These are phyloP conservation scores for Ephialtes manifestator DNA, from an alignment of 2,888 invertebrate species.

Conservation along the genomic window DNA sequence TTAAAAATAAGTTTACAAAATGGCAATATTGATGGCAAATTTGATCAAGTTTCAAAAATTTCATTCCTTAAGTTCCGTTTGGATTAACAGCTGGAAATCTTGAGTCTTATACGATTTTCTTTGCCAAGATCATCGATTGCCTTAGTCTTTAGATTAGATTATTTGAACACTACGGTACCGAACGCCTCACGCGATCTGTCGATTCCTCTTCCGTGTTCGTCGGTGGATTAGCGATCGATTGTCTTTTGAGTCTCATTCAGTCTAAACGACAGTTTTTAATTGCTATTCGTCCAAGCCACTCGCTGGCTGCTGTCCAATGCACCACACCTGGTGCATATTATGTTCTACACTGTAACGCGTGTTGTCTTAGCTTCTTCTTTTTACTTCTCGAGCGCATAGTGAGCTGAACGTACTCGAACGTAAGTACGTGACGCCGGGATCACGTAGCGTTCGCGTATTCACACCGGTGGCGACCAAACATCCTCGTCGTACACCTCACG, in stretches of 20 bases:
- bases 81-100: not conserved
- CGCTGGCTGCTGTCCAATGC: slow-evolving; percentile 28
- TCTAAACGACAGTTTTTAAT: slow-evolving; percentile 5
- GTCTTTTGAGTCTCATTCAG: slow-evolving; percentile 12
- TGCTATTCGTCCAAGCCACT: slow-evolving; percentile 48
- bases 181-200: not conserved
- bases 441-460: slow-evolving; percentile 78
- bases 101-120: not conserved
- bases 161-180: not conserved
- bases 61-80: not conserved
- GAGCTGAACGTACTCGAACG: slow-evolving; percentile 28
- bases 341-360: slow-evolving; percentile 40
- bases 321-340: slow-evolving; percentile 30
- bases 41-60: too few relatives aligned
- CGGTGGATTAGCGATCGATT: slow-evolving; percentile 1
- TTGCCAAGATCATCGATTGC: slow-evolving; percentile 4
- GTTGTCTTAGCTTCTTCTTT: slow-evolving; percentile 43
- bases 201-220: slow-evolving; percentile 21
- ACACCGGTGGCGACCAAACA: slow-evolving; percentile 69
- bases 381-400: slow-evolving; percentile 12
- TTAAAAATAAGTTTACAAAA: too few relatives aligned
- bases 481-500: slow-evolving; percentile 78
- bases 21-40: too few relatives aligned
- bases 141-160: not conserved
- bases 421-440: slow-evolving; percentile 67